phyloP scores from a whole-genome alignment of 2,888 invertebrate genomes.

The Opisthograptis luteolata region DNA sequence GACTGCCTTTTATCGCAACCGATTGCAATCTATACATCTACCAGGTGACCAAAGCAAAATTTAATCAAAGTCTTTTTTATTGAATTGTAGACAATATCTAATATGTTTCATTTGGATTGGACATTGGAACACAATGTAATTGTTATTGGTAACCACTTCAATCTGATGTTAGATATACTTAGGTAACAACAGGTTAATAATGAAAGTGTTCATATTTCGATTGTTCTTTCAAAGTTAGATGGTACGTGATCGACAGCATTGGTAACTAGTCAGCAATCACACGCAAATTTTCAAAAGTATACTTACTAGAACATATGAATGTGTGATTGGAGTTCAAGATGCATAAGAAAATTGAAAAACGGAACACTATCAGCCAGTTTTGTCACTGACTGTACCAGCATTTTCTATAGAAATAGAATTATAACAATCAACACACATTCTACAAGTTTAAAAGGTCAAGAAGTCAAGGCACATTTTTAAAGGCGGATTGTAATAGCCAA shows the following conservation, averaged over 20 bases:
- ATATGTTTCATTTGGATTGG: slow-evolving; percentile 14
- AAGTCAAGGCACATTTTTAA: slow-evolving; percentile 10
- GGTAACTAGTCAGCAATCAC: too few relatives aligned
- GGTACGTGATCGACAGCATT: too few relatives aligned
- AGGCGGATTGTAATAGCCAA: slow-evolving; percentile 6
- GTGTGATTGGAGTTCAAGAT: too few relatives aligned
- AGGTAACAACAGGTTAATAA: slow-evolving; percentile 3
- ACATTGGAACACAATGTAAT: slow-evolving; percentile 18
- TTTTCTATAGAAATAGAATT: too few relatives aligned
- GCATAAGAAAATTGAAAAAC: too few relatives aligned
- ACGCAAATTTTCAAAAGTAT: too few relatives aligned
- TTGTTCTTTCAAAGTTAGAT: too few relatives aligned
- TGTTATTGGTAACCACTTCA: slow-evolving; percentile 15
- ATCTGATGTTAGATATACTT: slow-evolving; percentile 2
- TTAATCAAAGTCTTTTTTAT: slow-evolving; percentile 34
- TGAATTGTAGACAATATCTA: slow-evolving; percentile 25
- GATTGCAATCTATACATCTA: slow-evolving; percentile 34
- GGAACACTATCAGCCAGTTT: too few relatives aligned
- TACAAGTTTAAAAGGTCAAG: slow-evolving; percentile 10
- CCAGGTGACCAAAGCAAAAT: slow-evolving; percentile 34
- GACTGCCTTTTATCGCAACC: slow-evolving; percentile 36
- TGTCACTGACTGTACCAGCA: too few relatives aligned
- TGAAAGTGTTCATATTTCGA: neutral
- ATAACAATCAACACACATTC: slow-evolving; percentile 1
- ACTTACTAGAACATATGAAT: too few relatives aligned